Conservation (phyloP, 2,797 vertebrate species). For the Coendou prehensilis region DNA sequence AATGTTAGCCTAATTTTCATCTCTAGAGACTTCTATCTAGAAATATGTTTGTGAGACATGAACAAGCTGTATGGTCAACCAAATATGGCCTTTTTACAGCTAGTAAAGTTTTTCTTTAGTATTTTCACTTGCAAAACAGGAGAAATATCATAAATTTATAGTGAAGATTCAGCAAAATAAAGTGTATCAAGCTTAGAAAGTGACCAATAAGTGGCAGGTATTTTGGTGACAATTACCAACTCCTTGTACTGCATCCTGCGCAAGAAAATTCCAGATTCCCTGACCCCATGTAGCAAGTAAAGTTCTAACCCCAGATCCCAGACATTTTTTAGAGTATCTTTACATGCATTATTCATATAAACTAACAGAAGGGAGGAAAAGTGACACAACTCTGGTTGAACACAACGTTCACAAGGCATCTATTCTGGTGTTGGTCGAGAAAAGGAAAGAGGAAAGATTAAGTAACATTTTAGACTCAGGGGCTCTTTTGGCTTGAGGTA, state of each 20-base stretch:
- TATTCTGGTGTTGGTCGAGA: neutral
- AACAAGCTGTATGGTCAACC: neutral
- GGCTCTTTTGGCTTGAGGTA: neutral
- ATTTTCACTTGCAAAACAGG: conserved; percentile 39
- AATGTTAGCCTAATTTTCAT: neutral
- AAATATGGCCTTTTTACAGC: neutral
- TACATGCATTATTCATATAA: neutral
- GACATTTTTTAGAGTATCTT: neutral
- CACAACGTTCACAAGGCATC: neutral
- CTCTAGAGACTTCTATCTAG: neutral
- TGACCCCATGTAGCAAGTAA: neutral
- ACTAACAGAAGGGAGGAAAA: neutral
- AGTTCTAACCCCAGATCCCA: neutral
- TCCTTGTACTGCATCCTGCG: neutral
- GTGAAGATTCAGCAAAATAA: neutral
- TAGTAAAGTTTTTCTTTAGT: neutral
- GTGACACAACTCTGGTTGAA: neutral
- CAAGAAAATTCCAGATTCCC: conserved; percentile 5
- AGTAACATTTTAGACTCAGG: neutral
- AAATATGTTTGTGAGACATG: neutral
- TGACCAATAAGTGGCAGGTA: neutral
- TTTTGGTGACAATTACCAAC: neutral
- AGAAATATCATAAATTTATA: neutral
- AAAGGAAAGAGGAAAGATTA: neutral
- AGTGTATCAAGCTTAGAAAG: neutral